These are phyloP conservation scores for Monopis laevigella DNA, from an alignment of 2,888 invertebrate genomes.

Conservation along the genomic window DNA sequence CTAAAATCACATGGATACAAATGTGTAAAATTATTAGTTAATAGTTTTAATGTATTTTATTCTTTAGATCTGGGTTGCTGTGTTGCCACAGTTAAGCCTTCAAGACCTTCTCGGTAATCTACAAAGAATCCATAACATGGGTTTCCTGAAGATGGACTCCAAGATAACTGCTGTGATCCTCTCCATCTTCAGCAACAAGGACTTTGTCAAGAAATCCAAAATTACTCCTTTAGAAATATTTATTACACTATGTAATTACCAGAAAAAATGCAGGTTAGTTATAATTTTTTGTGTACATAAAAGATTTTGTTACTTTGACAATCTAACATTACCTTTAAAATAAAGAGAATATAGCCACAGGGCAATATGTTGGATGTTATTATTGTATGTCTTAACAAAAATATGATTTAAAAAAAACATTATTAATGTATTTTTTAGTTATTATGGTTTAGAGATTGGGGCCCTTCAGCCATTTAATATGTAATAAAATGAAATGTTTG, in stretches of 20 bases:
- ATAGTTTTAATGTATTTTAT: not conserved
- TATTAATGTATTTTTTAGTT: too few relatives aligned
- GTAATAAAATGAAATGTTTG: not conserved
- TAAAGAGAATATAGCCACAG: too few relatives aligned
- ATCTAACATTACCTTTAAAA: too few relatives aligned
- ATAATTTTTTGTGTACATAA: not conserved
- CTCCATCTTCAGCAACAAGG: constrained; percentile 56
- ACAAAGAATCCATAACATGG: constrained; percentile 71
- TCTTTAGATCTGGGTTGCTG: constrained; percentile 69
- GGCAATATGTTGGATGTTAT: too few relatives aligned
- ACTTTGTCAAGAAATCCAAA: constrained; percentile 46
- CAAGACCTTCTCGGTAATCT: constrained; percentile 59
- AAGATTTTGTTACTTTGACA: not conserved
- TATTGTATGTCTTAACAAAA: too few relatives aligned
- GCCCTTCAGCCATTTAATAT: too few relatives aligned
- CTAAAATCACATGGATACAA: too few relatives aligned
- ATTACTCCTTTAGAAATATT: constrained; percentile 63
- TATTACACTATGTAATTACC: constrained; percentile 68
- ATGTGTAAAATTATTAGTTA: too few relatives aligned
- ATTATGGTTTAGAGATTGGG: too few relatives aligned
- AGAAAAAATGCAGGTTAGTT: constrained; percentile 69
- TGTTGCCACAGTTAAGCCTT: constrained; percentile 64
- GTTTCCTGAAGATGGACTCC: constrained; percentile 47
- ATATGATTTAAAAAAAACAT: too few relatives aligned
- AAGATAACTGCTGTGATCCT: constrained; percentile 59